Evolutionary conservation across 2,113 vertebrate species (phyloP).

Genomic region (Misgurnus mizolepis): DNA sequence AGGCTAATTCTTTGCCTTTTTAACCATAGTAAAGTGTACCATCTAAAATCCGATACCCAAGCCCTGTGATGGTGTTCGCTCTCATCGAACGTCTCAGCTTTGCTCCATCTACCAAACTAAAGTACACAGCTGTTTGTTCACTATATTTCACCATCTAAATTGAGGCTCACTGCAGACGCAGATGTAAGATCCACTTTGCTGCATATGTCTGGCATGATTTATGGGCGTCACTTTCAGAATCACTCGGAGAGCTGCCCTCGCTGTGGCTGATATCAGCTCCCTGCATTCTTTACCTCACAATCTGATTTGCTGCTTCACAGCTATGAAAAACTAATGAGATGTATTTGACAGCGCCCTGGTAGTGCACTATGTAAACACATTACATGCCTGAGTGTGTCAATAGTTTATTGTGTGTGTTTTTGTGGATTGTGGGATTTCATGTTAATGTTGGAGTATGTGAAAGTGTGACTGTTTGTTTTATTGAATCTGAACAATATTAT

Average conservation of each 20-base stretch:
- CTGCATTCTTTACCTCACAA: conserved; percentile 20
- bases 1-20: background rate
- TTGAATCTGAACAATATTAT: background rate
- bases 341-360: conserved; percentile 9
- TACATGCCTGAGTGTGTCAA: background rate
- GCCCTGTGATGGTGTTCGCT: background rate
- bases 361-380: background rate
- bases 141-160: conserved; percentile 27
- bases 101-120: background rate
- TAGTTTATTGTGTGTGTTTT: background rate
- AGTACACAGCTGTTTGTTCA: conserved; percentile 23
- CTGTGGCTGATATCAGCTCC: background rate
- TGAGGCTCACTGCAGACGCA: conserved; percentile 4
- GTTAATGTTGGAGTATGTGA: background rate
- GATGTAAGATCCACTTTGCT: conserved; percentile 30
- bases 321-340: conserved; percentile 20
- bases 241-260: conserved; percentile 12
- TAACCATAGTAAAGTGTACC: background rate
- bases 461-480: background rate
- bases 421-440: conserved; percentile 8
- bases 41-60: conserved; percentile 6
- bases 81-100: background rate
- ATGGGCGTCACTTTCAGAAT: conserved; percentile 52
- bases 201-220: conserved; percentile 70
- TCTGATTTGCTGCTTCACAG: conserved; percentile 37